These are phyloP conservation scores for Tachycineta bicolor DNA, from an alignment of 2,113 vertebrate genomes.

Conservation along the genomic window DNA sequence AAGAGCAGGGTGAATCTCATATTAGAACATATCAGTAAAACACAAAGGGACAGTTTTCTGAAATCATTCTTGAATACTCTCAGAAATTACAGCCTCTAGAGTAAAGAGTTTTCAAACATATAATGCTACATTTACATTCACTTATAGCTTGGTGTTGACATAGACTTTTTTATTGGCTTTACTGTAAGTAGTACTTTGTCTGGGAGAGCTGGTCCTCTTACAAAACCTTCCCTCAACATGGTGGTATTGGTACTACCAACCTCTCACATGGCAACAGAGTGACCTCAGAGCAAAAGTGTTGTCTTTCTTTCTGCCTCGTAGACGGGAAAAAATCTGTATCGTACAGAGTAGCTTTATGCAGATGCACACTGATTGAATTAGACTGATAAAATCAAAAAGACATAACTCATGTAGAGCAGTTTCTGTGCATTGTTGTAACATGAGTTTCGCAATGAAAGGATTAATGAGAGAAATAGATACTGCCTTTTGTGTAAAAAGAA, in stretches of 20 bases:
- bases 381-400: slow-evolving; percentile 32
- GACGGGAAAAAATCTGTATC: not conserved
- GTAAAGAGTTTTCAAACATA: not conserved
- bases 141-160: not conserved
- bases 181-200: not conserved
- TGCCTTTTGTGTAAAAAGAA: slow-evolving; percentile 22
- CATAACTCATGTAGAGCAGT: not conserved
- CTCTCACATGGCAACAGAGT: not conserved
- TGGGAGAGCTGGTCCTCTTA: not conserved
- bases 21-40: not conserved
- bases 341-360: not conserved
- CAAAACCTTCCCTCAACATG: not conserved
- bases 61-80: not conserved
- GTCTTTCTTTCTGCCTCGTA: not conserved
- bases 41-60: not conserved
- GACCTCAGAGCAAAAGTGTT: not conserved
- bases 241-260: not conserved
- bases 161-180: not conserved
- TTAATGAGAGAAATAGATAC: slow-evolving; percentile 17
- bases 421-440: slow-evolving; percentile 7
- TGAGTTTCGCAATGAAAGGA: slow-evolving; percentile 32
- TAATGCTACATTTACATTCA: not conserved
- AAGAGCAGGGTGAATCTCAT: not conserved
- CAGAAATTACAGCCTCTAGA: not conserved
- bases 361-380: slow-evolving; percentile 21